Evolutionary conservation across 1,140 invertebrate genomes (phyloP), one percentile per base, ranked within the genome.

Genomic region (Drosophila lini): DNA sequence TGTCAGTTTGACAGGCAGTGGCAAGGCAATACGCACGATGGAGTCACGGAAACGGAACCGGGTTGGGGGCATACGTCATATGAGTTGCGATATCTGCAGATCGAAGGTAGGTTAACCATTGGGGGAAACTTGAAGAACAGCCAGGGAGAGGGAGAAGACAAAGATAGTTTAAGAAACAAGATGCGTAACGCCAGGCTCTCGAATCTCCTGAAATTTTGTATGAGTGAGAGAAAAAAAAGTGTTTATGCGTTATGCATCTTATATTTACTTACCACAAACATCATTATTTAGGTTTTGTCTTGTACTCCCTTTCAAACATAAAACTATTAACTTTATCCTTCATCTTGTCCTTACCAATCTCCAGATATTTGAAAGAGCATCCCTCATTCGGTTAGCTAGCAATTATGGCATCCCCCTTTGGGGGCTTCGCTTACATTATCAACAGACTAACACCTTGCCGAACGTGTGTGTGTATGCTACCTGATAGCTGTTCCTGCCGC

Each of bases 381-480:
- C 44, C 38, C 1, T 3, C 3, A 1, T 56, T 69, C 74, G 59
- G 15, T 11, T 52, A 36, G 13, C 16, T 38, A n/a, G 10, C 16
- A 50, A 67, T 80, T 76, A 41, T 22, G 44, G 52, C 53, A 25
- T 42, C 3, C 34, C 52, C 19, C 34, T 38, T 55, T 38, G 52
- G 52, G 52, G 52, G 68, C 53, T 63, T 70, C 74, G 81, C 76
- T 88, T 80, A 74, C 82, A 91, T 91, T 91, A 91, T 91, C 90
- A 91, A 91, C 90, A 91, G 90, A 91, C 90, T 91, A 91, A 91
- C 90, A 91, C 90, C 90, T 91, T 91, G 75, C 56, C 50, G 41
- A 55, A 11, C 15, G 38, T 60, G 61, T 63, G 67, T 69, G 53
- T 28, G 60, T 59, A 57, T 58, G 80, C 55, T 76, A 77, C 73